Evolutionary conservation across 2,113 vertebrate genomes (phyloP).

Genomic region (Trochalopteron elliotii): DNA sequence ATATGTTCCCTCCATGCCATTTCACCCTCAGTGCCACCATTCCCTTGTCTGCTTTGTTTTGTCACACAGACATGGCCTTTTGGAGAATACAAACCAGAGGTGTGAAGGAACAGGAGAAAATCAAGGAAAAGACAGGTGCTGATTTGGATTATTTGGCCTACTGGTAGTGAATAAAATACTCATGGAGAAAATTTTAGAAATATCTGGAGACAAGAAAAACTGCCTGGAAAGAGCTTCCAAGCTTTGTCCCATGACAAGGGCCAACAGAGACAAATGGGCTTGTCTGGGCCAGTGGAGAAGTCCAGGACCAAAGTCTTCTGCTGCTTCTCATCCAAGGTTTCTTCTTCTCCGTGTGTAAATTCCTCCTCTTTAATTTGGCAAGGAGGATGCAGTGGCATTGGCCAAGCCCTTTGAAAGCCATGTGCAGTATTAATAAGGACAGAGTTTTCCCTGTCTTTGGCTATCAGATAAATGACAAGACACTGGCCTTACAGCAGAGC

Average conservation of each 20-base stretch:
- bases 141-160: neutral
- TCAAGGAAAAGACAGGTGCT: neutral
- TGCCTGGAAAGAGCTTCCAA: neutral
- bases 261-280: neutral
- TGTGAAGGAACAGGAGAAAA: neutral
- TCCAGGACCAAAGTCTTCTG: neutral
- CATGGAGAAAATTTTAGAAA: neutral
- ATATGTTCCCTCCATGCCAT: neutral
- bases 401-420: neutral
- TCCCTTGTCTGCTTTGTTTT: neutral
- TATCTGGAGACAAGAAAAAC: neutral
- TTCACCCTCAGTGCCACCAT: neutral
- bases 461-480: neutral
- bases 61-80: neutral
- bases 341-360: neutral
- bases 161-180: neutral
- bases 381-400: neutral
- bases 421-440: neutral
- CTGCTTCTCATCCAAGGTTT: neutral
- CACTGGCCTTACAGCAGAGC: neutral
- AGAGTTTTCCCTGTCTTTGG: neutral
- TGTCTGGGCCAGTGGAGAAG: neutral
- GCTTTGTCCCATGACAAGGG: neutral
- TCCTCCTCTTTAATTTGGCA: neutral
- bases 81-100: neutral